Percentiles rank a stretch among this genome's conserved stretches.
Evolutionary conservation across 2,113 vertebrate species (phyloP).

Genomic region (Microtus richardsoni): DNA sequence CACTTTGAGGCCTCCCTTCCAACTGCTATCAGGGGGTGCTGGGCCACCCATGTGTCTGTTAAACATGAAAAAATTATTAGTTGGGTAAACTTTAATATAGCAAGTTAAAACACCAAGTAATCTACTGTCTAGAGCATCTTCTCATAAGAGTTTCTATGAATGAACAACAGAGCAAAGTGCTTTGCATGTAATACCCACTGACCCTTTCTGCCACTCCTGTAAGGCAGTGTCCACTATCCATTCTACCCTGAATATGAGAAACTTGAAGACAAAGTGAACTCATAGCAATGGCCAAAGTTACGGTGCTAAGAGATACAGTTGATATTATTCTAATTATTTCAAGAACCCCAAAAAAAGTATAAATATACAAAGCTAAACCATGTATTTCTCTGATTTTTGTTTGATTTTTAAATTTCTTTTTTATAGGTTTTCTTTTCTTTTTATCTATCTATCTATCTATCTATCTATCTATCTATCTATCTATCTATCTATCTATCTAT

Average conservation of each 20-base stretch:
- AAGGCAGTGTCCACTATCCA: neutral
- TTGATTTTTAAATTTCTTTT: neutral
- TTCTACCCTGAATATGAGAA: neutral
- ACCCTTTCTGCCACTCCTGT: neutral
- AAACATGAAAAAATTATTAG: constrained; percentile 34
- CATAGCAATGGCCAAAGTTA: neutral
- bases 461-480: too few species aligned
- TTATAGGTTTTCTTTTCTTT: too few species aligned
- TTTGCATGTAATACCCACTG: neutral
- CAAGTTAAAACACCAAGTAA: neutral
- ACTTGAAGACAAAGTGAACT: neutral
- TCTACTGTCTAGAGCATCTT: neutral
- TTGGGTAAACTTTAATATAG: neutral
- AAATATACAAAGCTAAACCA: neutral
- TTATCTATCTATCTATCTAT: too few species aligned
- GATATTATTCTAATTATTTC: neutral
- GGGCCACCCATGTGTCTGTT: constrained; percentile 94
- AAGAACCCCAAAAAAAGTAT: neutral
- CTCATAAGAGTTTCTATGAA: neutral
- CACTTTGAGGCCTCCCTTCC: constrained; percentile 93
- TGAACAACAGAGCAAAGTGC: neutral
- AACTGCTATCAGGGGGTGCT: constrained; percentile 88
- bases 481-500: too few species aligned
- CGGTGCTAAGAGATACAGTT: neutral
- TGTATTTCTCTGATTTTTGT: neutral